phyloP scores from a whole-genome alignment of 2,113 vertebrate species.

The Indicator indicator region DNA sequence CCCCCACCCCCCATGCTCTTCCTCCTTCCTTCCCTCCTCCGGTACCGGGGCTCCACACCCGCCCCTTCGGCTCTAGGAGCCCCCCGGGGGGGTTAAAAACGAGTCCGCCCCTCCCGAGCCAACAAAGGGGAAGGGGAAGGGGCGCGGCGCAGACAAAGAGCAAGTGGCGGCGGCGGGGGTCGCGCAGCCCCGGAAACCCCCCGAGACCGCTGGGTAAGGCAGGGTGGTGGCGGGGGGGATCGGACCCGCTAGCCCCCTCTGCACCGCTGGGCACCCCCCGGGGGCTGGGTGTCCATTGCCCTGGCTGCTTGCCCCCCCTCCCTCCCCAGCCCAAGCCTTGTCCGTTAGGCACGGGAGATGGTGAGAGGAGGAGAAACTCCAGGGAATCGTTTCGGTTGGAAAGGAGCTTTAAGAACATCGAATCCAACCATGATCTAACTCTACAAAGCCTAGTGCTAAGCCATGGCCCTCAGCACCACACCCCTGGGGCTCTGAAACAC shows the following conservation, averaged over 20 bases:
- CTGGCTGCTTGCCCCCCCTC: not conserved
- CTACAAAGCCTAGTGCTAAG: too few species aligned
- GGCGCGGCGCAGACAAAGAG: not conserved
- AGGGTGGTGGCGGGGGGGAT: not conserved
- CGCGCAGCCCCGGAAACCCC: not conserved
- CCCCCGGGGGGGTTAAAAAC: not conserved
- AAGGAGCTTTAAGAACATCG: too few species aligned
- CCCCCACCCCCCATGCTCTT: too few species aligned
- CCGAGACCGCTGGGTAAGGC: not conserved
- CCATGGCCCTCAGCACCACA: too few species aligned
- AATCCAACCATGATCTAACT: too few species aligned
- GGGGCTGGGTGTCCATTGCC: too few species aligned
- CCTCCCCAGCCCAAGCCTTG: not conserved
- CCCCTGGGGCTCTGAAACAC: too few species aligned
- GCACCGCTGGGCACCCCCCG: not conserved
- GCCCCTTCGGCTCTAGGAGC: not conserved
- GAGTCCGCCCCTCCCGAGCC: not conserved
- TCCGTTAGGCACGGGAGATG: too few species aligned
- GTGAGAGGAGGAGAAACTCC: too few species aligned
- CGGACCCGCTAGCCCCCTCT: not conserved
- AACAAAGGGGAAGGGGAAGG: slow-evolving; percentile 4
- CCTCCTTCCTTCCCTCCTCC: not conserved
- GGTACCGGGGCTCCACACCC: not conserved
- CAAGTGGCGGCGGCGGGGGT: not conserved
- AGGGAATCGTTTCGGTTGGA: too few species aligned